A percentile compares a stretch with the other conserved stretches of the same genome.
Evolutionary conservation across 1,140 invertebrate genomes (phyloP).

Genomic region (Macrostomum lignano): DNA sequence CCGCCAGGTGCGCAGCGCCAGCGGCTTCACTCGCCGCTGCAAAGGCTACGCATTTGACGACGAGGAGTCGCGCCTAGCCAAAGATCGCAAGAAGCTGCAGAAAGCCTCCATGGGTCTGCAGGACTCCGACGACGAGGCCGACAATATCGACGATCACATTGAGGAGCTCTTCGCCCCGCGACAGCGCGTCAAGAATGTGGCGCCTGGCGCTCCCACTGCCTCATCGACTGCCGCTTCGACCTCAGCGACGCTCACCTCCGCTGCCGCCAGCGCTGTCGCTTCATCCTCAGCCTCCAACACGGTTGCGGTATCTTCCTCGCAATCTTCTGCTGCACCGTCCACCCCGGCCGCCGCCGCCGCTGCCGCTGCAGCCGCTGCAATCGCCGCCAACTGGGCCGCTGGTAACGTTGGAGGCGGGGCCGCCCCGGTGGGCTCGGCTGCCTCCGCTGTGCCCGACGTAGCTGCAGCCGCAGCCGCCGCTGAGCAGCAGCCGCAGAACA

Average conservation of each 20-base stretch:
- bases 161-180: conserved; percentile 80
- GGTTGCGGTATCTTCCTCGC: no score
- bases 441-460: conserved; percentile 23
- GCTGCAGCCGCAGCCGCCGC: no score
- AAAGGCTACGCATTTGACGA: conserved; percentile 98
- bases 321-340: no score
- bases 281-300: no score
- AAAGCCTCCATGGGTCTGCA: conserved; percentile 73
- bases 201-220: no score
- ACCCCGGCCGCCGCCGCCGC: no score
- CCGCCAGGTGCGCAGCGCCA: conserved; percentile 57
- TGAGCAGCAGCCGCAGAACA: no score
- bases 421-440: conserved; percentile 7
- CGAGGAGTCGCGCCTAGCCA: conserved; percentile 67
- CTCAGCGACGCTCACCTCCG: no score
- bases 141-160: conserved; percentile 84
- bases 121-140: conserved; percentile 89
- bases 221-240: no score
- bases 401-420: conserved; percentile 9
- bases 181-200: no score
- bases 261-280: no score
- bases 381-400: conserved; percentile 4
- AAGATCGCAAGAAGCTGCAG: conserved; percentile 71
- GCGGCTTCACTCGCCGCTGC: conserved; percentile 71
- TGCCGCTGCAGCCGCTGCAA: no score